These are phyloP conservation scores for Arge pagana DNA, from an alignment of 2,888 invertebrate species.

Conservation along the genomic window DNA sequence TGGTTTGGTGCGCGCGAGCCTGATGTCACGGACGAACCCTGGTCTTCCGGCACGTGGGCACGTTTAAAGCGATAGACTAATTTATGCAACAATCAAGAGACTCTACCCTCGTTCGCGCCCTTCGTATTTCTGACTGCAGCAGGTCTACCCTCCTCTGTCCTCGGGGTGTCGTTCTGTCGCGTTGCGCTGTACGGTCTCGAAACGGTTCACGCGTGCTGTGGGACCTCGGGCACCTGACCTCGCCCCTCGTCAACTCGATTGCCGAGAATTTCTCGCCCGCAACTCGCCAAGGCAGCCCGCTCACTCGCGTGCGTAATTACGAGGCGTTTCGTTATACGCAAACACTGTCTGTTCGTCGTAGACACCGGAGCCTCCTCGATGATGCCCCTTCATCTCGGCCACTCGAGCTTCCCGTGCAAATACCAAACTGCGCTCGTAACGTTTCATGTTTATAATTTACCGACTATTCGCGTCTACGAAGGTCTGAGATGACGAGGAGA, in stretches of 20 bases:
- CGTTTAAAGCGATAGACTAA: conserved; percentile 48
- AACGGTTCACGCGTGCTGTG: conserved; percentile 10
- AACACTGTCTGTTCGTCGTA: not conserved
- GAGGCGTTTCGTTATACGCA: conserved; percentile 23
- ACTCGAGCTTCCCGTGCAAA: conserved; percentile 10
- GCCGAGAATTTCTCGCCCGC: conserved; percentile 3
- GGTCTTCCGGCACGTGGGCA: not conserved
- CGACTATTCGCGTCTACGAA: not conserved
- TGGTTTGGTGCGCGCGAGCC: too few relatives aligned
- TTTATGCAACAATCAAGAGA: conserved; percentile 51
- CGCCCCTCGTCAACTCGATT: conserved; percentile 29
- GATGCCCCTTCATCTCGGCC: conserved; percentile 9
- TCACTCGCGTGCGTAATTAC: conserved; percentile 50
- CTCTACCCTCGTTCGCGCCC: conserved; percentile 38
- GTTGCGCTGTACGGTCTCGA: too few relatives aligned
- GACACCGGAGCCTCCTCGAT: conserved; percentile 1
- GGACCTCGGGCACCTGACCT: conserved; percentile 15
- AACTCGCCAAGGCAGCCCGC: conserved; percentile 28
- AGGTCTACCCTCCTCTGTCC: conserved; percentile 24
- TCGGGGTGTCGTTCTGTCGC: conserved; percentile 17
- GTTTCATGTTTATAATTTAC: conserved; percentile 9
- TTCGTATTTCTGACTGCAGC: conserved; percentile 35
- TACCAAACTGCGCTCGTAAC: not conserved
- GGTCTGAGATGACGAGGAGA: not conserved
- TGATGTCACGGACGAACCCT: too few relatives aligned